phyloP scores from a whole-genome alignment of 2,113 vertebrate species.

The Spermophilus dauricus region DNA sequence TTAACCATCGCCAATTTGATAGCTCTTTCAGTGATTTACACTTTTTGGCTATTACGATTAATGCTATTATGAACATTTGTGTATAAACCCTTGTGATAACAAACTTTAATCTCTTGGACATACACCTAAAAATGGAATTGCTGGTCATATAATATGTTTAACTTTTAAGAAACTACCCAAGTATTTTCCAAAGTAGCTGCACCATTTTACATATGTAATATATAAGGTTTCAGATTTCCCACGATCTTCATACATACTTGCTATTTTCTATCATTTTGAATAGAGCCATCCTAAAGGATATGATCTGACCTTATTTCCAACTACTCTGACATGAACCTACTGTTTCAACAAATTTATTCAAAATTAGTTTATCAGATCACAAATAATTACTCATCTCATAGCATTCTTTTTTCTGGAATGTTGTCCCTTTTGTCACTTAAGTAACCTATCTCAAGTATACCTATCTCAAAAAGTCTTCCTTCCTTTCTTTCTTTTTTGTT shows the following conservation, averaged over 20 bases:
- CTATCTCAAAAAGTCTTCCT: not conserved
- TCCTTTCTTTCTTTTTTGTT: not conserved
- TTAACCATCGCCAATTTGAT: not conserved
- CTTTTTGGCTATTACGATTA: conserved; percentile 39
- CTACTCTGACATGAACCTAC: not conserved
- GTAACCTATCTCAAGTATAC: not conserved
- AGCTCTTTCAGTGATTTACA: not conserved
- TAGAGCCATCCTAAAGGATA: not conserved
- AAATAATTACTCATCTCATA: not conserved
- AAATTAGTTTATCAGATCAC: not conserved
- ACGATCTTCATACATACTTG: not conserved
- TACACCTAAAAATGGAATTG: not conserved
- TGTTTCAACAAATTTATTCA: not conserved
- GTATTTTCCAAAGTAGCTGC: not conserved
- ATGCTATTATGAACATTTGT: not conserved
- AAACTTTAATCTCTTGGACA: not conserved
- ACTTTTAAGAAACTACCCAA: not conserved
- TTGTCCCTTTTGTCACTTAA: not conserved
- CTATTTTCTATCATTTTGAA: not conserved
- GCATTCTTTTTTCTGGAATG: not conserved
- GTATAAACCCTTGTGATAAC: not conserved
- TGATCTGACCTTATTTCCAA: conserved; percentile 29
- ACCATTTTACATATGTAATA: not conserved
- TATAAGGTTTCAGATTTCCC: not conserved
- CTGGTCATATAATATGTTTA: not conserved